These are phyloP conservation scores for Heliconius melpomene DNA, from an alignment of 1,140 invertebrate genomes.

Conservation along the genomic window DNA sequence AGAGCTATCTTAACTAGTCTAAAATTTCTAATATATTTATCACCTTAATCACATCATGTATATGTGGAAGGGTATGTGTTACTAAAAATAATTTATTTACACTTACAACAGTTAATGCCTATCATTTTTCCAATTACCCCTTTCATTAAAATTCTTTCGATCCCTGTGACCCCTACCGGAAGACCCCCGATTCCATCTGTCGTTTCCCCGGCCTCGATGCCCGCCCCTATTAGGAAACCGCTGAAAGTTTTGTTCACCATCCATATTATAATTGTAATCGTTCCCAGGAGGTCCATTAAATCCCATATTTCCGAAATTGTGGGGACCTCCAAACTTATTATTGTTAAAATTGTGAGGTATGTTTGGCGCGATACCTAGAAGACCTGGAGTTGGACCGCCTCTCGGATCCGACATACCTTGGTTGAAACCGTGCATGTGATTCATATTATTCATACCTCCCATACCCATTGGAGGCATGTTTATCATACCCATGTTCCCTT, in stretches of 20 bases:
- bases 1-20: slow-evolving; percentile 57
- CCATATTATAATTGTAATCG: slow-evolving; percentile 72
- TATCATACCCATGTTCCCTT: slow-evolving; percentile 71
- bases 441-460: slow-evolving; percentile 74
- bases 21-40: slow-evolving; percentile 63
- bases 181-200: slow-evolving; percentile 74
- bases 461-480: slow-evolving; percentile 76
- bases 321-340: slow-evolving; percentile 65
- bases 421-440: slow-evolving; percentile 71
- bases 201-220: slow-evolving; percentile 73
- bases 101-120: slow-evolving; percentile 66
- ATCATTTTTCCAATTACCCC: slow-evolving; percentile 77
- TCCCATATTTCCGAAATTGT: slow-evolving; percentile 71
- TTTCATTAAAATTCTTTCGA: slow-evolving; percentile 74
- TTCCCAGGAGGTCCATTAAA: slow-evolving; percentile 69
- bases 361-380: slow-evolving; percentile 77
- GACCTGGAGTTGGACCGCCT: slow-evolving; percentile 69
- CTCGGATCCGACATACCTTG: slow-evolving; percentile 63
- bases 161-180: slow-evolving; percentile 77
- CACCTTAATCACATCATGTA: slow-evolving; percentile 70
- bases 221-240: slow-evolving; percentile 74
- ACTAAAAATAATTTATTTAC: slow-evolving; percentile 55
- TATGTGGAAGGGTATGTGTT: slow-evolving; percentile 67
- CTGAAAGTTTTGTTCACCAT: slow-evolving; percentile 72
- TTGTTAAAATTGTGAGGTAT: slow-evolving; percentile 77